phyloP scores from a whole-genome alignment of 1,140 invertebrate species.

The Gryon sp. region DNA sequence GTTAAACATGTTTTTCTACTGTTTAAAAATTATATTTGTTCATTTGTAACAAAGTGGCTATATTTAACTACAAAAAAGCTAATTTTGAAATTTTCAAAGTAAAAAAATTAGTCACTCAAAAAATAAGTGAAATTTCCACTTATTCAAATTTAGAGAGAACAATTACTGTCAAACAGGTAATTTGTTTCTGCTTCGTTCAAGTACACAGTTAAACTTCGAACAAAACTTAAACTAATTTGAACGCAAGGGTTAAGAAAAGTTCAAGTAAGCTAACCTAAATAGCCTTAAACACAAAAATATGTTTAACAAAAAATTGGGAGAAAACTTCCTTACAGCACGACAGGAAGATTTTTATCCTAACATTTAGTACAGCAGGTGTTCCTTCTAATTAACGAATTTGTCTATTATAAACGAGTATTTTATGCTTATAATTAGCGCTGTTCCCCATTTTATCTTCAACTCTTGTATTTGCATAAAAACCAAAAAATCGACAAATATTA shows the following conservation, averaged over 20 bases:
- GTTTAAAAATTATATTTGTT: no score
- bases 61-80: not conserved
- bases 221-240: not conserved
- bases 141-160: not conserved
- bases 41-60: no score
- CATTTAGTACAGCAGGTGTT: not conserved
- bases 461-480: no score
- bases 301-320: not conserved
- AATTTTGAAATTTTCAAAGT: no score
- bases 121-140: not conserved
- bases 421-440: not conserved
- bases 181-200: not conserved
- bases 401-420: constrained; percentile 7
- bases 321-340: not conserved
- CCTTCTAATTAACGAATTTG: constrained; percentile 40
- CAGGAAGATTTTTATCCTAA: constrained; percentile 2
- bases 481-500: no score
- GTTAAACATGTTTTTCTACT: no score
- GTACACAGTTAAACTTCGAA: not conserved
- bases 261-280: no score
- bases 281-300: constrained; percentile 1
- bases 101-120: not conserved
- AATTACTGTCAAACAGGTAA: not conserved
- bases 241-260: not conserved
- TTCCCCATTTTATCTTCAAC: not conserved